A percentile compares a stretch with the other conserved stretches of the same genome.
Conservation (phyloP, 1,140 invertebrate genomes). For the Plectus sambesii region DNA sequence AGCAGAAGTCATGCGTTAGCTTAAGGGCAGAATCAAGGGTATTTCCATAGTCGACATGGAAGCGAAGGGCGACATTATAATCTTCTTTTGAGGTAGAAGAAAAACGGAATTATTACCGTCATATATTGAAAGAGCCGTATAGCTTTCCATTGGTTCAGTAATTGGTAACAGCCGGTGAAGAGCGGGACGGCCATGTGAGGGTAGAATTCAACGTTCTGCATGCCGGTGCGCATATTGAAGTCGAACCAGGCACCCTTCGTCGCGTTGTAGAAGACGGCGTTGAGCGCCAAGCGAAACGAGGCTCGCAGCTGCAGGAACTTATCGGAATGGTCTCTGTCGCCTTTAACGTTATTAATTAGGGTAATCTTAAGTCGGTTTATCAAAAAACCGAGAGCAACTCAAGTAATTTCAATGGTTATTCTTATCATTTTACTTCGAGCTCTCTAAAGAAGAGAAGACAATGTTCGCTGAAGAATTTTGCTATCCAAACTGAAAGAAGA, state of each 20-base stretch:
- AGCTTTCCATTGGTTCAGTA: conserved; percentile 13
- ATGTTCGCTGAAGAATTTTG: no score
- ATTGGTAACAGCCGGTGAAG: conserved; percentile 55
- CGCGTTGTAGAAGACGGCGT: conserved; percentile 69
- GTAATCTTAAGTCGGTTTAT: background rate
- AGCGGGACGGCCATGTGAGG: conserved; percentile 69
- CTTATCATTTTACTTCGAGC: conserved; percentile 2
- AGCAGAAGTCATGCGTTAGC: background rate
- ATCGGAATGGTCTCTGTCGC: conserved; percentile 46
- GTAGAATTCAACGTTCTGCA: conserved; percentile 60
- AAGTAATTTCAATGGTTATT: no score
- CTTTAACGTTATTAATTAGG: conserved; percentile 29
- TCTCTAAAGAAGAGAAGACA: conserved; percentile 12
- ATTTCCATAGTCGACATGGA: background rate
- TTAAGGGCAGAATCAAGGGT: background rate
- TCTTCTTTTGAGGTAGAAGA: background rate
- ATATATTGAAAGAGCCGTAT: conserved; percentile 22
- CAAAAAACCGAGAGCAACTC: background rate
- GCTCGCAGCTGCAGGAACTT: conserved; percentile 57
- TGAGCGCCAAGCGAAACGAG: conserved; percentile 59
- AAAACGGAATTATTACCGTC: conserved; percentile 8
- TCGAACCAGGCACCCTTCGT: conserved; percentile 73
- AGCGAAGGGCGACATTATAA: background rate
- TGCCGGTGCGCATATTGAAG: conserved; percentile 58
- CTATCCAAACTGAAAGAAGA: no score